These are phyloP conservation scores for Montipora capricornis DNA, from an alignment of 64 coral and sea anemone species.

Conservation along the genomic window DNA sequence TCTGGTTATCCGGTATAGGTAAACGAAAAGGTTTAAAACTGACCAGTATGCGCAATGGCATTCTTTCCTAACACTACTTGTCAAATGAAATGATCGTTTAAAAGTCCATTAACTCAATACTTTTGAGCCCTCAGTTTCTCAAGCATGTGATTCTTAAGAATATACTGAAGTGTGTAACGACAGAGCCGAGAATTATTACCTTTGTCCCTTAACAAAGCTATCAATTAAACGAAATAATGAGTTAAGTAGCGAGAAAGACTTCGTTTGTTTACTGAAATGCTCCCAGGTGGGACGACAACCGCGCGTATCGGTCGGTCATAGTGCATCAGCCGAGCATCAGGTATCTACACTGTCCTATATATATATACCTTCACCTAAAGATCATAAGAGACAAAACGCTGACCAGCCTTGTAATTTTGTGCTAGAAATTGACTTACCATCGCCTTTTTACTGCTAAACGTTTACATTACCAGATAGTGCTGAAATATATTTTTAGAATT, in stretches of 20 bases:
- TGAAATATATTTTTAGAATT: neutral
- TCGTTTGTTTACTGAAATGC: neutral
- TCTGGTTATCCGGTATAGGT: no score
- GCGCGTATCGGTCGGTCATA: no score
- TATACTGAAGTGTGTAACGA: neutral
- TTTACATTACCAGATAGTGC: neutral
- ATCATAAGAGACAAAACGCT: neutral
- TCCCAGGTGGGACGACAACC: no score
- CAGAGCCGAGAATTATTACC: neutral
- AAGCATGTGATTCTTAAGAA: neutral
- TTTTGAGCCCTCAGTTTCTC: neutral
- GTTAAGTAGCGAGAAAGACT: slow-evolving; percentile 27
- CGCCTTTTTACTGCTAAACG: neutral
- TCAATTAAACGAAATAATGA: slow-evolving; percentile 33
- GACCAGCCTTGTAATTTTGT: neutral
- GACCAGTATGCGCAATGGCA: no score
- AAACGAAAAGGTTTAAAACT: no score
- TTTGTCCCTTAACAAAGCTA: slow-evolving; percentile 9
- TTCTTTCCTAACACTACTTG: no score
- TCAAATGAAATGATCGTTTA: no score
- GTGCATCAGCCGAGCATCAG: no score
- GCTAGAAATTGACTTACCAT: no score
- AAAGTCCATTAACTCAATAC: no score
- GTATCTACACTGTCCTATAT: no score
- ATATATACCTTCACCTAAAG: neutral